These are phyloP conservation scores for Odontamblyopus lacepedii DNA, from an alignment of 2,797 vertebrate genomes.

Conservation along the genomic window DNA sequence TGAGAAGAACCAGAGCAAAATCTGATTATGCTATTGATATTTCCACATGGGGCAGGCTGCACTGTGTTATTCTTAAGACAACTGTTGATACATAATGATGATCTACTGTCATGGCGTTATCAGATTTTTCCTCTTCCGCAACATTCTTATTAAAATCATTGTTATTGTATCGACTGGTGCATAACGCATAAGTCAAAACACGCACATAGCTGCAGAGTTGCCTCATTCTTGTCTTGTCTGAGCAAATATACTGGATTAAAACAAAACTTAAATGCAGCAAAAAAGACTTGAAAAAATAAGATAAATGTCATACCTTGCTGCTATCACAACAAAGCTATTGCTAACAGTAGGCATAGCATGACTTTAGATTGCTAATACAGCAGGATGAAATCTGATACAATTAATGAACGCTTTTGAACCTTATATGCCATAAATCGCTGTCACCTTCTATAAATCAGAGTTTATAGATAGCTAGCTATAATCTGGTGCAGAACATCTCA, in stretches of 20 bases:
- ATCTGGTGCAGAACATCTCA: too few relatives aligned
- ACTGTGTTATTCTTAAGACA: constrained; percentile 10
- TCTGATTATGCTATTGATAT: constrained; percentile 24
- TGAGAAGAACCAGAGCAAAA: constrained; percentile 27
- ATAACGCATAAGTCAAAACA: background rate
- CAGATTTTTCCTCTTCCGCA: background rate
- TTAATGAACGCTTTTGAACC: background rate
- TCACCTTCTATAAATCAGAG: background rate
- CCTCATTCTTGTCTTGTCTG: background rate
- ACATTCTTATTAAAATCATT: constrained; percentile 5
- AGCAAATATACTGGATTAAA: background rate
- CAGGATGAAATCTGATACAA: background rate
- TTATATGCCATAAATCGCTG: background rate
- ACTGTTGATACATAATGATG: constrained; percentile 2
- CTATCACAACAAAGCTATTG: background rate
- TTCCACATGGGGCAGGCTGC: background rate
- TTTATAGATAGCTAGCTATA: too few relatives aligned
- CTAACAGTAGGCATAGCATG: background rate
- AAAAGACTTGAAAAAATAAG: background rate
- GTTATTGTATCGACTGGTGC: constrained; percentile 4
- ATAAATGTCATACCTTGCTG: background rate
- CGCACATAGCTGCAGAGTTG: background rate
- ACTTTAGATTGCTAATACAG: background rate
- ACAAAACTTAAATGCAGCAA: background rate
- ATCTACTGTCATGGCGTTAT: constrained; percentile 5